Percentiles rank a stretch among this genome's conserved stretches.
These are phyloP conservation scores for Nomada fucata DNA, from an alignment of 2,888 invertebrate genomes.

Conservation along the genomic window DNA sequence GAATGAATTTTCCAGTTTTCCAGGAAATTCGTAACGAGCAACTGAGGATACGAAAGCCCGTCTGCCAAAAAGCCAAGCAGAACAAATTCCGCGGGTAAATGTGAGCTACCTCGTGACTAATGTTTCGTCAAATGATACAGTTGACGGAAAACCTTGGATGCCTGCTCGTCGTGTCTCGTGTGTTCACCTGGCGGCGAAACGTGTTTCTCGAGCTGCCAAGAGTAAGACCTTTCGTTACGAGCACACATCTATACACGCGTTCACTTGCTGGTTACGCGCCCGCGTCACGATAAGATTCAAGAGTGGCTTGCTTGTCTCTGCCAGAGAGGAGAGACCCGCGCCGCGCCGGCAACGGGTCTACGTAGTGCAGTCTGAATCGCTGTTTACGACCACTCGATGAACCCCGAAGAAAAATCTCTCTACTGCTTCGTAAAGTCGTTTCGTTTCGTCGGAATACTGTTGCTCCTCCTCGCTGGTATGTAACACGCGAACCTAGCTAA, in stretches of 20 bases:
- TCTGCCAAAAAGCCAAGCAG: constrained; percentile 17
- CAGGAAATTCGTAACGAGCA: neutral
- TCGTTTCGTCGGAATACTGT: constrained; percentile 47
- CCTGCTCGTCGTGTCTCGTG: constrained; percentile 51
- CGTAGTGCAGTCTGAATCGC: neutral
- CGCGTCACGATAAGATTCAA: neutral
- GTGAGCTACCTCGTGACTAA: constrained; percentile 64
- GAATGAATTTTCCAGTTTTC: neutral
- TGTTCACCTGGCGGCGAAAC: constrained; percentile 63
- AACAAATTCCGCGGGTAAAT: constrained; percentile 59
- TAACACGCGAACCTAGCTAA: constrained; percentile 56
- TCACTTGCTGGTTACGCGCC: neutral
- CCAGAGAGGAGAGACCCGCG: neutral
- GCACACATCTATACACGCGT: neutral
- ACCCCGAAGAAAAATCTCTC: neutral
- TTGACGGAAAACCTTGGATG: constrained; percentile 68
- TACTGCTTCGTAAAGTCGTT: constrained; percentile 13
- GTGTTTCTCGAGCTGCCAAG: constrained; percentile 56
- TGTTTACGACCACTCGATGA: constrained; percentile 17
- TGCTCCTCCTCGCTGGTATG: constrained; percentile 51
- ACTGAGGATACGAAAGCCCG: neutral
- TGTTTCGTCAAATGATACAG: constrained; percentile 65
- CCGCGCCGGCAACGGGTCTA: neutral
- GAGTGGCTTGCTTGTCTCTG: neutral
- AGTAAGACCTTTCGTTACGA: constrained; percentile 22